Conservation (phyloP, 2,888 invertebrate genomes). For the Amphimallon solstitiale region DNA sequence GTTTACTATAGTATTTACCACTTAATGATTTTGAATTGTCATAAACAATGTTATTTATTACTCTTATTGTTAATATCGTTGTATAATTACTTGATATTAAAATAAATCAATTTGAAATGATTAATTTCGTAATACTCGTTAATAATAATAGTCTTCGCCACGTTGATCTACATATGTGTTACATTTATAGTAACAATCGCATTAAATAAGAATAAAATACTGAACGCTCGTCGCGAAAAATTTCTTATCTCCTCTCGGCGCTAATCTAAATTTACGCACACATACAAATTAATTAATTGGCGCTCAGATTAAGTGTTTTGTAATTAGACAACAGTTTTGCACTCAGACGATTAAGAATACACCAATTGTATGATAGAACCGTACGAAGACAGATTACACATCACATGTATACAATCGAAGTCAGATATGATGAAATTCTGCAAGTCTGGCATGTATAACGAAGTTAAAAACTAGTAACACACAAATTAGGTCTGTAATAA, state of each 20-base stretch:
- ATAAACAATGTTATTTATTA: background rate
- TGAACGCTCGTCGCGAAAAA: constrained; percentile 21
- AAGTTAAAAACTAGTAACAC: too few species aligned
- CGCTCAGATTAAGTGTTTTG: constrained; percentile 30
- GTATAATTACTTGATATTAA: constrained; percentile 16
- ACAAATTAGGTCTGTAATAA: too few species aligned
- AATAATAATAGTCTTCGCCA: constrained; percentile 6
- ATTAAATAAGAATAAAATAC: constrained; percentile 16
- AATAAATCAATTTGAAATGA: constrained; percentile 16
- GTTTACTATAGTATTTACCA: too few species aligned
- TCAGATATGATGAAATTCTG: too few species aligned
- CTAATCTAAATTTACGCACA: constrained; percentile 32
- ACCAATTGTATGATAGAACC: background rate
- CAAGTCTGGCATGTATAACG: too few species aligned
- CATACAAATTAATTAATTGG: constrained; percentile 38
- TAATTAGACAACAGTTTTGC: constrained; percentile 16
- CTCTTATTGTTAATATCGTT: constrained; percentile 14
- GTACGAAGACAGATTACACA: too few species aligned
- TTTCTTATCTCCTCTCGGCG: constrained; percentile 25
- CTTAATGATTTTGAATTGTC: too few species aligned
- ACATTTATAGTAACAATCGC: constrained; percentile 10
- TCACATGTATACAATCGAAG: too few species aligned
- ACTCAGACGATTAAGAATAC: constrained; percentile 14
- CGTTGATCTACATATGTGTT: constrained; percentile 8
- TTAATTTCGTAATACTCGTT: constrained; percentile 25